Evolutionary conservation across 2,888 invertebrate species (phyloP).

Genomic region (Dicycla oo): DNA sequence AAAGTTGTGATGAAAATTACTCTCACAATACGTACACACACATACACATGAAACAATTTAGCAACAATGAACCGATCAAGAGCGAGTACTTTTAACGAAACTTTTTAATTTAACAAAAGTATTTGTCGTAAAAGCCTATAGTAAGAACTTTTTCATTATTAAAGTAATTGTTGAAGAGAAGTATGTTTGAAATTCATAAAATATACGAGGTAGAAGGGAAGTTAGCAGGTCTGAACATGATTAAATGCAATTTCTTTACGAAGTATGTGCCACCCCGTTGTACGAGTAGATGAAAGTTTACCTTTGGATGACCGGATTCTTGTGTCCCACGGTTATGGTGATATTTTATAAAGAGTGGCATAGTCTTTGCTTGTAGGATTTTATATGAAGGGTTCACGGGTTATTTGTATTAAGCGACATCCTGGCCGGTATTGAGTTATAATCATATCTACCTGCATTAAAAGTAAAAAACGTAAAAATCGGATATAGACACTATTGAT

Average conservation of each 20-base stretch:
- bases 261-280: constrained; percentile 84
- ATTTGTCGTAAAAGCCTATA: constrained; percentile 80
- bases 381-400: too few species aligned
- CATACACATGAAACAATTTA: constrained; percentile 64
- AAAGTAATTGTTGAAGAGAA: constrained; percentile 87
- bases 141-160: constrained; percentile 79
- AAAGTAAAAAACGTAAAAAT: too few species aligned
- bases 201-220: constrained; percentile 80
- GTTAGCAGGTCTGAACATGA: constrained; percentile 86
- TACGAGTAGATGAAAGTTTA: constrained; percentile 83
- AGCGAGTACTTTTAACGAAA: constrained; percentile 56
- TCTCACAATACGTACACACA: constrained; percentile 48
- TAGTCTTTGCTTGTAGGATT: constrained; percentile 16
- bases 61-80: constrained; percentile 61
- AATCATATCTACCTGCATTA: too few species aligned
- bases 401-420: too few species aligned
- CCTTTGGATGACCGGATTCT: constrained; percentile 77
- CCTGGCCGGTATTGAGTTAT: too few species aligned
- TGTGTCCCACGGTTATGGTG: constrained; percentile 70
- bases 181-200: constrained; percentile 84
- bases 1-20: constrained; percentile 62
- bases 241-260: constrained; percentile 89
- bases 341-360: constrained; percentile 63
- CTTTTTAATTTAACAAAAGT: constrained; percentile 80
- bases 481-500: too few species aligned